A percentile compares a stretch with the other conserved stretches of the same genome.
These are phyloP conservation scores for Naja naja DNA, from an alignment of 2,113 vertebrate genomes.

Conservation along the genomic window DNA sequence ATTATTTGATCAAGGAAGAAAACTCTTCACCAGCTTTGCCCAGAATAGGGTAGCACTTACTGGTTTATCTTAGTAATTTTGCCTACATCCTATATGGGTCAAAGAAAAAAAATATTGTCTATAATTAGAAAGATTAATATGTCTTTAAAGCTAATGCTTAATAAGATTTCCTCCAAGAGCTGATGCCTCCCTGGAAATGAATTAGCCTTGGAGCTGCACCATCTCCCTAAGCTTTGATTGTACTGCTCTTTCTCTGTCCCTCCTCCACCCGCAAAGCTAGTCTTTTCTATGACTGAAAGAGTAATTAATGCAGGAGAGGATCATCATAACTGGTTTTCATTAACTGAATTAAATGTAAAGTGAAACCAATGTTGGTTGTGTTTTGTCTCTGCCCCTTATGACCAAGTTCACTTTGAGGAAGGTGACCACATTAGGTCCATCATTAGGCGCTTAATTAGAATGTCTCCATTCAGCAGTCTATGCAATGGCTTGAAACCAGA, in stretches of 20 bases:
- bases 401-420: neutral
- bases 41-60: constrained; percentile 10
- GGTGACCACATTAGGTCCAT: neutral
- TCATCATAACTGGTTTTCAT: neutral
- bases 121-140: neutral
- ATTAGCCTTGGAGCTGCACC: neutral
- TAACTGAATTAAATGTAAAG: neutral
- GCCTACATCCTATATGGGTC: neutral
- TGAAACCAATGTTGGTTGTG: neutral
- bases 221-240: neutral
- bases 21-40: constrained; percentile 26
- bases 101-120: neutral
- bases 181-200: neutral
- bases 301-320: neutral
- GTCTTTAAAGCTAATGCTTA: neutral
- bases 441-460: neutral
- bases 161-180: neutral
- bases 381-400: neutral
- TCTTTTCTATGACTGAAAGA: neutral
- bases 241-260: neutral
- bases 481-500: neutral
- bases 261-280: neutral
- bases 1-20: constrained; percentile 19
- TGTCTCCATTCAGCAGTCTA: too few relatives aligned
- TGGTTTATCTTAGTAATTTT: constrained; percentile 7